phyloP scores from a whole-genome alignment of 2,113 vertebrate species.

The Zosterops japonicus region DNA sequence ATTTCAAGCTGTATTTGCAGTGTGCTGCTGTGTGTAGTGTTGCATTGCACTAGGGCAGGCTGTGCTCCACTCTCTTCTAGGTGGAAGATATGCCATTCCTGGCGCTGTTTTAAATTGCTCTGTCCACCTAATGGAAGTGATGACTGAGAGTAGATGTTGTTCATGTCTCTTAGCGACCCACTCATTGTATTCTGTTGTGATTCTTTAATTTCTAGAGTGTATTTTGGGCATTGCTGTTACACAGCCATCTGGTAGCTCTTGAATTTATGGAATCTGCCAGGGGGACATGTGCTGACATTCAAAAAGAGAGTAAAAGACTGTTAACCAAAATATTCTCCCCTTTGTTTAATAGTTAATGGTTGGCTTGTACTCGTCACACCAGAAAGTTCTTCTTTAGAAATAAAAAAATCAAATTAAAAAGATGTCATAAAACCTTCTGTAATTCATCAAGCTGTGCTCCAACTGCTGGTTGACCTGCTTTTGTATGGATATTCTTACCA shows the following conservation, averaged over 20 bases:
- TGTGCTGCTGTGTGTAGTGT: neutral
- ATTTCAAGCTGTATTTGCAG: neutral
- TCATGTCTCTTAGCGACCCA: neutral
- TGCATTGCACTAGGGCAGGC: neutral
- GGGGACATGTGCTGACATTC: slow-evolving; percentile 65
- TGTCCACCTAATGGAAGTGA: neutral
- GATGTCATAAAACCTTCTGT: neutral
- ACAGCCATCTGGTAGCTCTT: slow-evolving; percentile 55
- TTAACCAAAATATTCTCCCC: slow-evolving; percentile 45
- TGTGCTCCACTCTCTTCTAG: neutral
- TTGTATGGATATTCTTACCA: neutral
- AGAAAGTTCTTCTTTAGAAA: neutral
- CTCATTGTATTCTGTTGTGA: neutral
- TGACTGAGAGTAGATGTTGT: neutral
- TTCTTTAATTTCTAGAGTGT: neutral
- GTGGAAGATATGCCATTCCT: neutral
- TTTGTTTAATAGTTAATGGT: slow-evolving; percentile 29
- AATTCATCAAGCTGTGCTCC: neutral
- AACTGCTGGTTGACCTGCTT: neutral
- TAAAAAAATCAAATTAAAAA: neutral
- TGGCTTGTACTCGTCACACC: neutral
- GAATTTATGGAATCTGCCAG: slow-evolving; percentile 45
- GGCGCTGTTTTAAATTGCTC: neutral
- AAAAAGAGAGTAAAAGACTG: slow-evolving; percentile 19
- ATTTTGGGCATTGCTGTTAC: neutral